These are phyloP conservation scores for Cylloceria caligata DNA, from an alignment of 2,888 invertebrate species.

Conservation along the genomic window DNA sequence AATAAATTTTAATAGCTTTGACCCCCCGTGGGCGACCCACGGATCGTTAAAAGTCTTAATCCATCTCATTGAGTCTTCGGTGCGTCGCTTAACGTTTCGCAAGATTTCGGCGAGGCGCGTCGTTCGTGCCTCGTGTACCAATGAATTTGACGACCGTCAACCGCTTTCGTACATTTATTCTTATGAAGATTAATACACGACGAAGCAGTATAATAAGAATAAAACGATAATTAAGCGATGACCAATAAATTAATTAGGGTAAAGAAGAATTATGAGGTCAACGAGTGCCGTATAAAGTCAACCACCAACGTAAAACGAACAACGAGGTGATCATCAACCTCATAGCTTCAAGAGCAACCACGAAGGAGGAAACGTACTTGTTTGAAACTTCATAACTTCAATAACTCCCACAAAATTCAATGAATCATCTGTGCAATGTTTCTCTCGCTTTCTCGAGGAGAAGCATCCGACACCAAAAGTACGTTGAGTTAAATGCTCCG, in stretches of 20 bases:
- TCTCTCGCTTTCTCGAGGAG: too few species aligned
- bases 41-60: constrained; percentile 16
- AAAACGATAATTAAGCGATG: constrained; percentile 28
- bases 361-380: constrained; percentile 5
- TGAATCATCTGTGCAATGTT: constrained; percentile 7
- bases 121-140: constrained; percentile 24
- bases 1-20: neutral
- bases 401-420: constrained; percentile 10
- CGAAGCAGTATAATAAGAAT: constrained; percentile 24
- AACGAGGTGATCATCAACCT: neutral
- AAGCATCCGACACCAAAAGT: neutral
- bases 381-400: neutral
- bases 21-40: constrained; percentile 2
- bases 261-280: constrained; percentile 25
- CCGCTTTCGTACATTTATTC: constrained; percentile 20
- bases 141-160: constrained; percentile 9
- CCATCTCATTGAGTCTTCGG: constrained; percentile 12
- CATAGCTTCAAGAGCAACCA: neutral
- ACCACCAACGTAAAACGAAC: neutral
- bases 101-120: constrained; percentile 41
- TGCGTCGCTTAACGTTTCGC: constrained; percentile 42
- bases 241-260: constrained; percentile 42
- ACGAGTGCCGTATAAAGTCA: constrained; percentile 22
- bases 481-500: constrained; percentile 2
- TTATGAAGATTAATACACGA: constrained; percentile 34